Conservation (phyloP, 35 echinoderm and acorn worm species). For the Acanthaster planci region DNA sequence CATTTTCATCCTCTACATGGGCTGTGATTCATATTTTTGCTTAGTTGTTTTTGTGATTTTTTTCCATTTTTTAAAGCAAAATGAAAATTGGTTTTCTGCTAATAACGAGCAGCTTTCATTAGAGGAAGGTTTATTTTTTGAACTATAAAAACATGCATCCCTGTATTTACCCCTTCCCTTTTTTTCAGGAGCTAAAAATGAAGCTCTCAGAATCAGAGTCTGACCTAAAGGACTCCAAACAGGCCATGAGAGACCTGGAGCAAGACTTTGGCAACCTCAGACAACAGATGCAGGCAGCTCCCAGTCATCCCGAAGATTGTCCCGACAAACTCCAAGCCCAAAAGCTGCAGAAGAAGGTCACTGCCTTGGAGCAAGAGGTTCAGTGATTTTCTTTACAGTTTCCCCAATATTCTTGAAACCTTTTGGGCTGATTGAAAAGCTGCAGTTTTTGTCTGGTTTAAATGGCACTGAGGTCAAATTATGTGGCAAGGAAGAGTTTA, state of each 20-base stretch:
- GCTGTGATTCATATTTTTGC: too few relatives aligned
- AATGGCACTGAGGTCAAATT: too few relatives aligned
- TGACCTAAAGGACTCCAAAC: slow-evolving; percentile 8
- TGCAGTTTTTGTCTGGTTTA: too few relatives aligned
- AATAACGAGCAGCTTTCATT: neutral
- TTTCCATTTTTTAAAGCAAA: too few relatives aligned
- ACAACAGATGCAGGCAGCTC: neutral
- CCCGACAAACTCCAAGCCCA: slow-evolving; percentile 5
- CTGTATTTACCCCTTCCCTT: neutral
- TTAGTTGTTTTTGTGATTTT: too few relatives aligned
- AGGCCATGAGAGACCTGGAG: neutral
- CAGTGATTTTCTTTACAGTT: neutral
- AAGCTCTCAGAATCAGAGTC: slow-evolving; percentile 6
- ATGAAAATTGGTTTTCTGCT: neutral
- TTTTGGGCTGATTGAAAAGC: too few relatives aligned
- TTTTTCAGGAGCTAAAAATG: slow-evolving; percentile 5
- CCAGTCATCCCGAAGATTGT: neutral
- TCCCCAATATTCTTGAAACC: neutral
- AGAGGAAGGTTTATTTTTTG: neutral
- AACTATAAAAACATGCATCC: neutral
- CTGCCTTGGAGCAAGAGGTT: neutral
- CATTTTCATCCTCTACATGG: too few relatives aligned
- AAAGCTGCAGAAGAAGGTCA: slow-evolving; percentile 10
- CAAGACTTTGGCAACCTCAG: slow-evolving; percentile 16
- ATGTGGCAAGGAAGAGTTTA: too few relatives aligned